Conservation (phyloP, 2,797 vertebrate genomes). For the Helicolenus hilgendorfi region DNA sequence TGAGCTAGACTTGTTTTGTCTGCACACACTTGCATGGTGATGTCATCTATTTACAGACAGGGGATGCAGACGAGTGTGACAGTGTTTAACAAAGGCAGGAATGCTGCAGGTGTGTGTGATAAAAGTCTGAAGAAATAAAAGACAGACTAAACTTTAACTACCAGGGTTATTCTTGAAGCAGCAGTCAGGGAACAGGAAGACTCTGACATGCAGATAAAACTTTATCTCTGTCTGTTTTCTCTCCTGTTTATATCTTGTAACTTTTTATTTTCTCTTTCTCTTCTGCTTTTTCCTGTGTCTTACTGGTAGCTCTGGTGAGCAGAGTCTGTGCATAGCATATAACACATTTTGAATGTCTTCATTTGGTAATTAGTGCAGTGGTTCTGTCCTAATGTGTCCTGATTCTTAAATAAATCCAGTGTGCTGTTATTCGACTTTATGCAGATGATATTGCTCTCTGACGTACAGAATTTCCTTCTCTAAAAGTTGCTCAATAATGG, state of each 20-base stretch:
- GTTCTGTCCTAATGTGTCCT: background rate
- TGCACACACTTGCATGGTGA: constrained; percentile 46
- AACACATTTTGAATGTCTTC: background rate
- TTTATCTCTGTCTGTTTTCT: background rate
- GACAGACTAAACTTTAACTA: constrained; percentile 12
- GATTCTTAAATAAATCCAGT: background rate
- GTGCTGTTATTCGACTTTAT: background rate
- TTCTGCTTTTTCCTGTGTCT: constrained; percentile 17
- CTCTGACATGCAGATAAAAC: background rate
- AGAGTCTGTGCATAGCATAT: background rate
- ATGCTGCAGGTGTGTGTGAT: constrained; percentile 75
- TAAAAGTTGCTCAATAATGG: background rate
- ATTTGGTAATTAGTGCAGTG: background rate
- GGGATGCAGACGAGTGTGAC: constrained; percentile 37
- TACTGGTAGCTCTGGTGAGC: background rate
- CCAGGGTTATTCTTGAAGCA: background rate
- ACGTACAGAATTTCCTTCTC: background rate
- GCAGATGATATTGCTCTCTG: constrained; percentile 2
- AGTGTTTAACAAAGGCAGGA: constrained; percentile 55
- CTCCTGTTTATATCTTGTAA: background rate
- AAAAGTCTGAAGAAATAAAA: constrained; percentile 26
- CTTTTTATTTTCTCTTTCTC: background rate
- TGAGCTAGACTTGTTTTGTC: constrained; percentile 43
- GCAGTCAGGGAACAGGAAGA: background rate
- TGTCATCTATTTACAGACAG: constrained; percentile 64